phyloP scores from a whole-genome alignment of 1,140 invertebrate species.

The Ceratosolen fusciceps region DNA sequence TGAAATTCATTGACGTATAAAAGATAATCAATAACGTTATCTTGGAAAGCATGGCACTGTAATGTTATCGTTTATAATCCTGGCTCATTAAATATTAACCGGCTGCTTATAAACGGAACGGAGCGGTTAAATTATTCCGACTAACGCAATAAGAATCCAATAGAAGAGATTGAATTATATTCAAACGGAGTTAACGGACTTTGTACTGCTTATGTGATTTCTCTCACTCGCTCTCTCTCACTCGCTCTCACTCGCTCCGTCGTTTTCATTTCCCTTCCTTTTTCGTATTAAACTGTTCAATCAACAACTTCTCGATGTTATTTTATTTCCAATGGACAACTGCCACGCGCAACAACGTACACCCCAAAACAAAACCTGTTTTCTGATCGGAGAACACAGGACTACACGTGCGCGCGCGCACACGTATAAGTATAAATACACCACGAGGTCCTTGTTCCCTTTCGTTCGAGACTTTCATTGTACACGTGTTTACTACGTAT shows the following conservation, averaged over 20 bases:
- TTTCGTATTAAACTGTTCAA: conserved; percentile 36
- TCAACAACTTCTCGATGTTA: conserved; percentile 31
- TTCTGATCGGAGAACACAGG: conserved; percentile 13
- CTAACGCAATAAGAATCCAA: not conserved
- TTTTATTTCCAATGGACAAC: conserved; percentile 29
- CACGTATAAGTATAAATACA: not conserved
- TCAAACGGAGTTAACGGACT: not conserved
- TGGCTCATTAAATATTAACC: not conserved
- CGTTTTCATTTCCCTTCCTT: not conserved
- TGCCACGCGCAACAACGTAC: conserved; percentile 14
- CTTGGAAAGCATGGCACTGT: not conserved
- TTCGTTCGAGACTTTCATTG: not conserved
- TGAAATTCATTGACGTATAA: conserved; percentile 14
- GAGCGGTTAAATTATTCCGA: not conserved
- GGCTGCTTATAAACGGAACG: not conserved
- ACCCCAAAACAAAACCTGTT: conserved; percentile 35
- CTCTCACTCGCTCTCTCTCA: no score
- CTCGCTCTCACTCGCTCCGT: no score
- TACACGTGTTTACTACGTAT: not conserved
- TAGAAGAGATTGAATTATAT: not conserved
- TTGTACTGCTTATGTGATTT: not conserved
- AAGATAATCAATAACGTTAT: not conserved
- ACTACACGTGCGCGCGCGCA: not conserved
- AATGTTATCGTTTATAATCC: not conserved
- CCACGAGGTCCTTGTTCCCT: not conserved